Base-by-base conservation (phyloP, 1,140 invertebrate species). In the Glomeris maerens region DNA sequence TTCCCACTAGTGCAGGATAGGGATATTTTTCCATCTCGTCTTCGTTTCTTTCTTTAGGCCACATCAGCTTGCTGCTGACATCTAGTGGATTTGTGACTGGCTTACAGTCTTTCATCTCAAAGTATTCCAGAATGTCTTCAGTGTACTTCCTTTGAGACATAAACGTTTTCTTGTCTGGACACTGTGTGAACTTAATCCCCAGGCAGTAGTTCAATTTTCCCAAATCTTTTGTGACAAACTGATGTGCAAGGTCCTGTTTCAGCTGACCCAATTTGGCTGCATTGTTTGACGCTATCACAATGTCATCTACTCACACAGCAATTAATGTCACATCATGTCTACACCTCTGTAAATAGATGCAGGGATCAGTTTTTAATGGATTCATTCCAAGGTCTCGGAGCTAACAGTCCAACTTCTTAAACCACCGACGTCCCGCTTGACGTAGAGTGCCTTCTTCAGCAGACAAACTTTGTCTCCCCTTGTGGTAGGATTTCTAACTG, bases 241-340 rank as follows among this genome's bases (percentile, higher is more conserved):
- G 21, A 14, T 56, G 29, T 31, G 40, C 27, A 10, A 69, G 55
- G 0, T 23, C 20, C 17, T 2, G 2, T 17, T 54, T 44, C 10
- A 56, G 41, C 7, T 50, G 10, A n/a, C 55, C 47, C 40, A 64
- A 53, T 27, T 52, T 55, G n/a, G 41, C 42, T 26, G 29, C 27
- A 23, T 48, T 27, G 22, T 27, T 60, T n/a, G 60, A 56, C 27
- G 54, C 61, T 45, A 69, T 54, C 25, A 70, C 48, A n/a, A 65
- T 66, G 61, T 73, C 70, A 59, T 73, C 70, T 10, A 73, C 68
- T 63, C 71, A 71, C 2, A 71, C 55, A 10, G 59, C 60, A 1
- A 72, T 38, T 27, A 66, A 57, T 1, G 66, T 52, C 25, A 49
- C 40, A 27, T 52, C 52, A 44, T 45, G 55, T 7, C 60, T 54